These are phyloP conservation scores for Heliconius hortense DNA, from an alignment of 2,888 invertebrate genomes.

Conservation along the genomic window DNA sequence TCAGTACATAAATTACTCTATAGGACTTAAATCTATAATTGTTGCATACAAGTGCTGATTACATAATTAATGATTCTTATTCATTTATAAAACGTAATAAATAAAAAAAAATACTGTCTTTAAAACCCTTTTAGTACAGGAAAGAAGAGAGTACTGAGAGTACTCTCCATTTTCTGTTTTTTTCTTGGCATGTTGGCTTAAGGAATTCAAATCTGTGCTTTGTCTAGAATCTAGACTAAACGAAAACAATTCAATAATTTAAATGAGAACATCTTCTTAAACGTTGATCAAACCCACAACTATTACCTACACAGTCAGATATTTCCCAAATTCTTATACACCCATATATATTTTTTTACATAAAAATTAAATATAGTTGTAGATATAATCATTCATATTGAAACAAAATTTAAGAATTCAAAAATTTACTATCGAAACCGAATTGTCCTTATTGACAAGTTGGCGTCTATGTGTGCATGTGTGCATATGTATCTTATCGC, in stretches of 20 bases:
- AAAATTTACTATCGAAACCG: constrained; percentile 20
- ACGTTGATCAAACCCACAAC: too few species aligned
- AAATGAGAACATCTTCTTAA: too few species aligned
- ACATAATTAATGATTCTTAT: too few species aligned
- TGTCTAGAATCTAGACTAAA: too few species aligned
- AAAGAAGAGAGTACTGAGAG: neutral
- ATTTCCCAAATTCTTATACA: too few species aligned
- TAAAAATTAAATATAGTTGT: too few species aligned
- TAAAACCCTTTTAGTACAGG: neutral
- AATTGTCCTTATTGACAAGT: constrained; percentile 37
- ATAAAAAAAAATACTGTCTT: neutral
- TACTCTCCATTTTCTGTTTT: neutral
- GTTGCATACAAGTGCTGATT: neutral
- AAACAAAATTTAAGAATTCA: constrained; percentile 7
- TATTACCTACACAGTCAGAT: too few species aligned
- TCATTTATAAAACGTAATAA: neutral
- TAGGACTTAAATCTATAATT: neutral
- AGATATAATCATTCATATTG: neutral
- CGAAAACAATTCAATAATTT: too few species aligned
- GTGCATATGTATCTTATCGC: constrained; percentile 61
- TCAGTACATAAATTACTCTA: neutral
- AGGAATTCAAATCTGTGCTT: too few species aligned
- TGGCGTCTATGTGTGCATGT: constrained; percentile 50
- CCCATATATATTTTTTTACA: too few species aligned
- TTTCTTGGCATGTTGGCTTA: too few species aligned